These are phyloP conservation scores for Acrobasis suavella DNA, from an alignment of 2,888 invertebrate species.

Conservation along the genomic window DNA sequence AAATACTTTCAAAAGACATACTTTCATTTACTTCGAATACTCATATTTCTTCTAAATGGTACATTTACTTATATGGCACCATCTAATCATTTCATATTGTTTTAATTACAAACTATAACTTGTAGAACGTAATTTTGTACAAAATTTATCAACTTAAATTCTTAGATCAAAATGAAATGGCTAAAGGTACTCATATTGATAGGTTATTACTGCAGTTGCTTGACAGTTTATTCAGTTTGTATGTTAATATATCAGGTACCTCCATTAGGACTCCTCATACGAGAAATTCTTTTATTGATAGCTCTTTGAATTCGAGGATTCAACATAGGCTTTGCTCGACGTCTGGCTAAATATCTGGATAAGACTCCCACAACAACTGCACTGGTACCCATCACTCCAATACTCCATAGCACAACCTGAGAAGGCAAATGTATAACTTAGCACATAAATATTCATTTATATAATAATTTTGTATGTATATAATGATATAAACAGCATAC, in stretches of 20 bases:
- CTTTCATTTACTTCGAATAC: too few relatives aligned
- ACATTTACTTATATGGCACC: too few relatives aligned
- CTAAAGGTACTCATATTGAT: too few relatives aligned
- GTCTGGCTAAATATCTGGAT: conserved; percentile 89
- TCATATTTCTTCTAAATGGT: too few relatives aligned
- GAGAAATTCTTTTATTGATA: conserved; percentile 83
- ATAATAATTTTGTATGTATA: background rate
- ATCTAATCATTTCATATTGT: too few relatives aligned
- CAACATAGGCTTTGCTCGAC: conserved; percentile 84
- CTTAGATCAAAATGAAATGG: too few relatives aligned
- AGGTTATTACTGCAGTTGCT: too few relatives aligned
- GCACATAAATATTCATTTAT: background rate
- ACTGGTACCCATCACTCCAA: conserved; percentile 86
- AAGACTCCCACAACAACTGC: conserved; percentile 91
- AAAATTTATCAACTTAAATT: too few relatives aligned
- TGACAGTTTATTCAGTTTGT: too few relatives aligned
- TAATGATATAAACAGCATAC: conserved; percentile 57
- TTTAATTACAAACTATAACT: too few relatives aligned
- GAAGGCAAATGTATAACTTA: conserved; percentile 18
- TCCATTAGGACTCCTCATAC: conserved; percentile 87
- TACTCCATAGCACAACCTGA: conserved; percentile 87
- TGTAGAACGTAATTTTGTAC: too few relatives aligned
- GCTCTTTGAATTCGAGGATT: conserved; percentile 82
- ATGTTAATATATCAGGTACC: conserved; percentile 41
- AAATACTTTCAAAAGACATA: too few relatives aligned